Conservation (phyloP, 2,797 vertebrate genomes). For the Hybognathus amarus region DNA sequence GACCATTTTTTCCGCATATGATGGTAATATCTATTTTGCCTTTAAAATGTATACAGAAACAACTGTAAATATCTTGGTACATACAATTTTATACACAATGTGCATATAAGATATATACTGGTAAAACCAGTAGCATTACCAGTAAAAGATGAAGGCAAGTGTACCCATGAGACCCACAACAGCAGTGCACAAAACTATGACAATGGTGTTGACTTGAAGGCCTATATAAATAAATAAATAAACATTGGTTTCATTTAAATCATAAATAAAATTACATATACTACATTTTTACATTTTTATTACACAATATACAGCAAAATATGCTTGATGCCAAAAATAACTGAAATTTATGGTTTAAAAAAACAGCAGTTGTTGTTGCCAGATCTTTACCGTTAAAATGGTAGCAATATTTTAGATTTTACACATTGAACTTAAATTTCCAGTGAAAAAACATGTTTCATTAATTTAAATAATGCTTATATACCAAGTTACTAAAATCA, state of each 20-base stretch:
- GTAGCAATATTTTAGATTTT: neutral
- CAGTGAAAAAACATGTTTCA: neutral
- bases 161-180: slow-evolving; percentile 72
- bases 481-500: neutral
- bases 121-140: slow-evolving; percentile 58
- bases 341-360: neutral
- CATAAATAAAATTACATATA: neutral
- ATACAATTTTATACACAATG: neutral
- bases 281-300: neutral
- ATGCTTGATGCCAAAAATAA: neutral
- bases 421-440: neutral
- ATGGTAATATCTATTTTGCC: slow-evolving; percentile 86
- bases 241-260: neutral
- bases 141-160: slow-evolving; percentile 80
- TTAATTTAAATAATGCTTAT: neutral
- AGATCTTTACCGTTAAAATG: neutral
- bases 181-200: slow-evolving; percentile 67
- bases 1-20: slow-evolving; percentile 86
- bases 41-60: slow-evolving; percentile 61
- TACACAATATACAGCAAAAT: neutral
- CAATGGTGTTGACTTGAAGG: neutral
- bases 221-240: slow-evolving; percentile 52
- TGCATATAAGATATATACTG: neutral
- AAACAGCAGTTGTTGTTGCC: neutral
- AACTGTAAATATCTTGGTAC: neutral